These are phyloP conservation scores for Gymnoscelis rufifasciata DNA, from an alignment of 2,888 invertebrate genomes.

Conservation along the genomic window DNA sequence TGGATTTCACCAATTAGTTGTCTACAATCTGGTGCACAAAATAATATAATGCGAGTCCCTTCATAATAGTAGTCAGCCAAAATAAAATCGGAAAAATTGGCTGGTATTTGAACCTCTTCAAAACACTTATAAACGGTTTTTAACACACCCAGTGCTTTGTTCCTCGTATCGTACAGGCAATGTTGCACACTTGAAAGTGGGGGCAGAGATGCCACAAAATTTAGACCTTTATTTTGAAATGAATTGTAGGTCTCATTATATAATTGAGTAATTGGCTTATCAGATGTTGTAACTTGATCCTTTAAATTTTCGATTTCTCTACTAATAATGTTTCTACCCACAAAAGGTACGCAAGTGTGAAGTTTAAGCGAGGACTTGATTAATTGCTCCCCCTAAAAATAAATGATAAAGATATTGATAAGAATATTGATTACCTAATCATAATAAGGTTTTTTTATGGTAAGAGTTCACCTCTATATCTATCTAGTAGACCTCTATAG, in stretches of 20 bases:
- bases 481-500: too few species aligned
- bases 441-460: too few species aligned
- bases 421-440: too few species aligned
- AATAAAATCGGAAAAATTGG: not conserved
- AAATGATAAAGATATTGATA: too few species aligned
- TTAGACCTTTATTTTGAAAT: constrained; percentile 1
- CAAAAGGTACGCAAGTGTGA: not conserved
- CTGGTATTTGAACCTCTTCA: not conserved
- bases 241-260: not conserved
- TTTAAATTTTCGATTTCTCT: not conserved
- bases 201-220: not conserved
- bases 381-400: not conserved
- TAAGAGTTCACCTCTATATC: too few species aligned
- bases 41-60: not conserved
- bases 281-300: not conserved
- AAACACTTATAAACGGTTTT: not conserved
- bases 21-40: constrained; percentile 5
- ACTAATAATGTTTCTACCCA: not conserved
- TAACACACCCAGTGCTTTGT: constrained; percentile 1
- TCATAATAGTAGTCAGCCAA: not conserved
- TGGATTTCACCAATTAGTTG: constrained; percentile 7
- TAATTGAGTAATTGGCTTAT: not conserved
- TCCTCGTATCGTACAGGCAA: not conserved
- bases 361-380: not conserved
- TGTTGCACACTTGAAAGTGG: constrained; percentile 1